Base-by-base conservation (phyloP, 2,113 vertebrate genomes). In the Rhodinocichla rosea region DNA sequence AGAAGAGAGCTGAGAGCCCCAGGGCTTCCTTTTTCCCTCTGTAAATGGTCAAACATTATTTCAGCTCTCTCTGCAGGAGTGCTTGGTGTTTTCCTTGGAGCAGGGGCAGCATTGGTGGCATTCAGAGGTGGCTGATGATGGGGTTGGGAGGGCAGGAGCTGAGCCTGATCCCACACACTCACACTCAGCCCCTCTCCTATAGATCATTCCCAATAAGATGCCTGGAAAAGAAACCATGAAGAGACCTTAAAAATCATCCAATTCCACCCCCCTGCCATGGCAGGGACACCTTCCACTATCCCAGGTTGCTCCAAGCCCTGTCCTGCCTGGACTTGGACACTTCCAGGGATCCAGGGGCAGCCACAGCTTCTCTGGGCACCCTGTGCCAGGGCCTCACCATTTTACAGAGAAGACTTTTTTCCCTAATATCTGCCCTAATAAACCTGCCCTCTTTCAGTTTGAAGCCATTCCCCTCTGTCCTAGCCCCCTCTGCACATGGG, bases 181-280 rank as follows among this genome's bases (percentile, higher is more conserved):
- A 56, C 39, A 50, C 24, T 49, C 2, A 10, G 23, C 65, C 73
- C 28, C 21, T 40, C 59, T 62, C 40, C 83, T 75, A 3, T 1
- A 62, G 33, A 17, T 42, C 33, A 37, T 39, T 80, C 52, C 69
- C 24, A 60, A 37, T 37, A 15, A 76, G 8, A 26, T 76, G 21
- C 35, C 50, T 40, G 53, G 39, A 52, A 83, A 92, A 88, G 2
- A 87, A 92, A 42, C 7, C 5, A 18, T 5, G 4, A 27, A 55
- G 21, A 52, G 9, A 75, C 16, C 16, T 22, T 13, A 50, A 81
- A 70, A 74, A 28, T 62, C 17, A 50, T 37, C 15, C 27, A 63
- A 2, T 63, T 70, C 49, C 24, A 45, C 1, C 2, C 4, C 14
- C 5, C 26, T 69, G 22, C 56, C 2, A 5, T 10, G 9, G 7